These are phyloP conservation scores for Charadrius vociferus DNA, from an alignment of 2,113 vertebrate species.

Conservation along the genomic window DNA sequence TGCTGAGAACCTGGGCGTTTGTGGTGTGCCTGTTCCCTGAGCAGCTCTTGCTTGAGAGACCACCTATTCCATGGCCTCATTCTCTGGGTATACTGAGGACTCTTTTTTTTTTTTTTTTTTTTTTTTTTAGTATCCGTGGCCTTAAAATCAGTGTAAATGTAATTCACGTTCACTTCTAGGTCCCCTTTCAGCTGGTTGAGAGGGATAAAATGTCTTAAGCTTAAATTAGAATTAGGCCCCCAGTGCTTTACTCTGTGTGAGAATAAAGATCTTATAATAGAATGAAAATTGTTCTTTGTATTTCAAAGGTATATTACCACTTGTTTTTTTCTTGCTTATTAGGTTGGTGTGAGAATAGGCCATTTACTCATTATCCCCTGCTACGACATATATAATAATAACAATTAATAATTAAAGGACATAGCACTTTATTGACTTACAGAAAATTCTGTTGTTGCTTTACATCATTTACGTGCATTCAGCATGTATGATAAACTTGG, in stretches of 20 bases:
- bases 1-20: neutral
- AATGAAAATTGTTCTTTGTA: conserved; percentile 30
- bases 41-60: neutral
- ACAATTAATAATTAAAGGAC: conserved; percentile 9
- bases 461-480: accelerated
- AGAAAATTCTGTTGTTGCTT: neutral
- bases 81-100: neutral
- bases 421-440: neutral
- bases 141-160: conserved; percentile 5
- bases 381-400: neutral
- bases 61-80: neutral
- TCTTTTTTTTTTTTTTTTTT: neutral
- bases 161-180: neutral
- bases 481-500: neutral
- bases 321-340: neutral
- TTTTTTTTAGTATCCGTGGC: neutral
- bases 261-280: conserved; percentile 25
- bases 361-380: neutral
- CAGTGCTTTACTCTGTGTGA: conserved; percentile 19
- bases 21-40: neutral
- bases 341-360: neutral
- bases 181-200: neutral
- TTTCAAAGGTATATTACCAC: conserved; percentile 20
- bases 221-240: conserved; percentile 52
- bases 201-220: conserved; percentile 18